Evolutionary conservation across 2,113 vertebrate genomes (phyloP).

Genomic region (Tylochromis polylepis): DNA sequence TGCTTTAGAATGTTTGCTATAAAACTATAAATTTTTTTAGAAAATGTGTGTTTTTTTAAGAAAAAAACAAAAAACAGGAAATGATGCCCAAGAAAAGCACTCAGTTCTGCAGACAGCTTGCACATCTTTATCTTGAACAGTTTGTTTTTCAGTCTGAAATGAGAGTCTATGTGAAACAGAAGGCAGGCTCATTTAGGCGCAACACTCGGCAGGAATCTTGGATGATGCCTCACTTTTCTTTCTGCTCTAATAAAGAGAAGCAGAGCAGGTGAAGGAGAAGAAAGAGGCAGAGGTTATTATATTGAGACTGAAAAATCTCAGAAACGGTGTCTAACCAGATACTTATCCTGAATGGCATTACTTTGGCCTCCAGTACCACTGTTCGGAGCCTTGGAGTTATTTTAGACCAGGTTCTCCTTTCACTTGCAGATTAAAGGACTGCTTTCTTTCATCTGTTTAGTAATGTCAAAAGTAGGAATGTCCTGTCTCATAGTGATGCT

Average conservation of each 20-base stretch:
- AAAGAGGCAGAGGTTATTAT: neutral
- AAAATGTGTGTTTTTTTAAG: neutral
- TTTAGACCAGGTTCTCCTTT: neutral
- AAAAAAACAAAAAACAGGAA: neutral
- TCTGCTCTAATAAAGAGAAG: neutral
- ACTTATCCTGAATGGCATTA: neutral
- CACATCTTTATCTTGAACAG: neutral
- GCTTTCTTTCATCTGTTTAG: neutral
- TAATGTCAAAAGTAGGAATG: neutral
- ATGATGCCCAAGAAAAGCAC: neutral
- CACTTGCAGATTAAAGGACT: neutral
- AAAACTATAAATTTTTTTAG: neutral
- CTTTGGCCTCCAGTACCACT: neutral
- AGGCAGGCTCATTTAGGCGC: neutral
- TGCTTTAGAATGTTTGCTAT: neutral
- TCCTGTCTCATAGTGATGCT: neutral
- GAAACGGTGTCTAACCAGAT: neutral
- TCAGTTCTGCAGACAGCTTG: neutral
- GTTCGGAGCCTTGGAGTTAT: neutral
- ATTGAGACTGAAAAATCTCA: neutral
- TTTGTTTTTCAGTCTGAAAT: neutral
- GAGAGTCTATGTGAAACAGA: neutral
- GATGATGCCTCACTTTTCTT: neutral
- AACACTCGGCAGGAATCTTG: neutral
- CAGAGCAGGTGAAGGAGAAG: neutral